Percentiles rank a stretch among this genome's conserved stretches.
phyloP scores from a whole-genome alignment of 1,140 invertebrate species.

The Piezodorus guildinii region DNA sequence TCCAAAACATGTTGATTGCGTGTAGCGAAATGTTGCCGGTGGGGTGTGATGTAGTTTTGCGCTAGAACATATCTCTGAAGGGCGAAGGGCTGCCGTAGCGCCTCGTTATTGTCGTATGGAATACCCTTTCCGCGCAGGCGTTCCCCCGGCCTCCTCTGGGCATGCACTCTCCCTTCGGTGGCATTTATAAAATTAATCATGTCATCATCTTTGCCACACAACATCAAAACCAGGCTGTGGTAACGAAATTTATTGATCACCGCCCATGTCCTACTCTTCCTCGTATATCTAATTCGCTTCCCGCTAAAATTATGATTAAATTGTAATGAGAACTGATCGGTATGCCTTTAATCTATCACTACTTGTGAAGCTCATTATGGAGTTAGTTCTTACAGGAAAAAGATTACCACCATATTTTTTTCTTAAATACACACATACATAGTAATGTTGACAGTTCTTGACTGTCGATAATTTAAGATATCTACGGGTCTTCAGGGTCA shows the following conservation, averaged over 20 bases:
- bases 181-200: background rate
- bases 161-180: background rate
- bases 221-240: no score
- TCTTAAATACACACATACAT: no score
- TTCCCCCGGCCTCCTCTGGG: no score
- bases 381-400: no score
- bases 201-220: background rate
- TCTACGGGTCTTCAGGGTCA: no score
- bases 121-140: background rate
- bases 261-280: background rate
- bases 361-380: no score
- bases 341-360: no score
- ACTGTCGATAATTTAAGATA: no score
- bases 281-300: background rate
- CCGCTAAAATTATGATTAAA: background rate
- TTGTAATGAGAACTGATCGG: background rate
- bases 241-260: background rate
- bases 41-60: background rate
- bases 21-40: background rate
- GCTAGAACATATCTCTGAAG: background rate
- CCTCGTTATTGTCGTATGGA: background rate
- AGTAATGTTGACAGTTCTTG: no score
- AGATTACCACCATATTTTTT: no score
- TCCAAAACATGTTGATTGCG: constrained; percentile 25
- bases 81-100: background rate